Evolutionary conservation across 2,888 invertebrate species (phyloP), one percentile per base, ranked within the genome.

Genomic region (Pyrgus malvae): DNA sequence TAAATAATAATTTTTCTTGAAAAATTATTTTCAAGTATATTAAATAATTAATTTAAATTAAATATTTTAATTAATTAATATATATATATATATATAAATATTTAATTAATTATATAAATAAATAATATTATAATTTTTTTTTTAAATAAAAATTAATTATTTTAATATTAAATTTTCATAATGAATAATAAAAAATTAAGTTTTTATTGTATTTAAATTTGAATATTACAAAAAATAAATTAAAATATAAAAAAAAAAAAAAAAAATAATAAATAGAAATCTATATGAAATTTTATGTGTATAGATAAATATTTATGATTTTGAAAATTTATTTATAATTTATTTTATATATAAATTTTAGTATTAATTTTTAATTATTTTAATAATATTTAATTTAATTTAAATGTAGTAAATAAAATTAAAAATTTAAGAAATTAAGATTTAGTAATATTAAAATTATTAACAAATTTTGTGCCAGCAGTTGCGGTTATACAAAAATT

Each of bases 381-480:
- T 62, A 86, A 85, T 67, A 77, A 85, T 79, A 72, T 67, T 69
- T 72, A 68, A 66, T 61, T 68, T 63, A 66, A 69, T 33, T 16
- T 55, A 40, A 11, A n/a, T n/a, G 40, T 58, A 63, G 56, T 84
- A 81, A 78, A 78, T 80, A 80, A 67, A 78, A 69, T 87, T 88
- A 81, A 75, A 73, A 60, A 90, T 91, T 91, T 91, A 91, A 86
- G 84, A 84, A 91, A 89, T 91, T 91, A 91, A 90, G 91, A 86
- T 91, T 92, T 92, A 91, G 82, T 88, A 91, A 91, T 86, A 83
- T 83, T 70, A 68, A 72, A 78, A 92, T 84, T 91, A 91, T 84
- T 91, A 88, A 91, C 90, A 76, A 91, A 92, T 87, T 91, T 92
- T 92, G 92, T 92, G 92, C 92, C 92, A 93, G 93, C 93, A 92